phyloP scores from a whole-genome alignment of 1,140 invertebrate genomes.

The Drosophila chauvacae region DNA sequence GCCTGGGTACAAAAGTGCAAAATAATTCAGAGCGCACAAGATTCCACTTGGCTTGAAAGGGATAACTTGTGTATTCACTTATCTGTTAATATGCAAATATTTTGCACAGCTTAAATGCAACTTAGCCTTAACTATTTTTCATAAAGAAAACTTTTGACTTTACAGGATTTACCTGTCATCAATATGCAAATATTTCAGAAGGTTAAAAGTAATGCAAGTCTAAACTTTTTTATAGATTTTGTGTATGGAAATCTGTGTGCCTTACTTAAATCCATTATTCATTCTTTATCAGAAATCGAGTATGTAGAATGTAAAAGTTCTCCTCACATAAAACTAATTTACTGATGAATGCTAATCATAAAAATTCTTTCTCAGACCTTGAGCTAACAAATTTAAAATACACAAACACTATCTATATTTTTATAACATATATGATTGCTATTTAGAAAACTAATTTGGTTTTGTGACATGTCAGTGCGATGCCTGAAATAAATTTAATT shows the following conservation, averaged over 20 bases:
- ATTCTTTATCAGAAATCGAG: background rate
- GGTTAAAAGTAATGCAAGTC: background rate
- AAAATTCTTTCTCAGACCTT: background rate
- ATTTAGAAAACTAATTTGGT: background rate
- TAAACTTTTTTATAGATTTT: background rate
- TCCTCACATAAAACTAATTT: background rate
- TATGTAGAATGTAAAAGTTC: background rate
- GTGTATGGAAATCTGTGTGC: background rate
- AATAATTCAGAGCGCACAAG: constrained; percentile 27
- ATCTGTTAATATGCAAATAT: background rate
- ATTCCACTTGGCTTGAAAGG: constrained; percentile 6
- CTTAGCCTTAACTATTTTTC: background rate
- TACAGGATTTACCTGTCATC: background rate
- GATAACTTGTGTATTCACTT: background rate
- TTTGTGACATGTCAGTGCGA: background rate
- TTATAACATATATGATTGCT: background rate
- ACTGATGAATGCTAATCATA: background rate
- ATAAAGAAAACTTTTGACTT: background rate
- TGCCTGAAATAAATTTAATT: background rate
- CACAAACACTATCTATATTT: background rate
- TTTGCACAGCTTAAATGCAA: background rate
- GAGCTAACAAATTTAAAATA: background rate
- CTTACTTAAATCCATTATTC: background rate
- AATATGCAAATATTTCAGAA: background rate
- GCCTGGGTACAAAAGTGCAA: constrained; percentile 40